Percentiles rank a stretch among this genome's conserved stretches.
Conservation (phyloP, 2,797 vertebrate species). For the Oreochromis grahami region DNA sequence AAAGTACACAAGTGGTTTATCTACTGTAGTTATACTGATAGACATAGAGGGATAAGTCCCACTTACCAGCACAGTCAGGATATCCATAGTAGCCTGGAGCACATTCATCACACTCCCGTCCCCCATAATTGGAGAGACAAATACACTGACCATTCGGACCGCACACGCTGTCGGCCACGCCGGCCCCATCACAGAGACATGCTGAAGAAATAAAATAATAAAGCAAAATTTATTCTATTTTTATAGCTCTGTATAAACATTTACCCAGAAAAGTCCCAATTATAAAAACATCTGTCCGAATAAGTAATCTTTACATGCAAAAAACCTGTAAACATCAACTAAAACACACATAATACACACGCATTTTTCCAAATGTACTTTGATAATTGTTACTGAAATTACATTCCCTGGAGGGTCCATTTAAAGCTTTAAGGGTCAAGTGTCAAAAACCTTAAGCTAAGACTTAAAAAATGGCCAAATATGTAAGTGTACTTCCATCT, state of each 20-base stretch:
- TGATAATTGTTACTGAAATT: neutral
- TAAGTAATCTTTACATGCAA: neutral
- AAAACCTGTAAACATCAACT: neutral
- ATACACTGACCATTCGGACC: constrained; percentile 64
- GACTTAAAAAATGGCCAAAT: neutral
- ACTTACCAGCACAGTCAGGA: constrained; percentile 74
- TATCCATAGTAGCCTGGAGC: constrained; percentile 75
- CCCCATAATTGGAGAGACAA: constrained; percentile 66
- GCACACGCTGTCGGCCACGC: constrained; percentile 62
- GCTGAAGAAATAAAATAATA: constrained; percentile 35
- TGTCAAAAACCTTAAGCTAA: neutral
- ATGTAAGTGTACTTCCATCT: neutral
- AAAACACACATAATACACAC: neutral
- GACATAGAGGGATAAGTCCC: neutral
- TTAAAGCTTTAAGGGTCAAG: neutral
- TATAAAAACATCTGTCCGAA: neutral
- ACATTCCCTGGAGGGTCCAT: neutral
- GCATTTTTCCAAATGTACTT: neutral
- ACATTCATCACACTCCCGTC: constrained; percentile 71
- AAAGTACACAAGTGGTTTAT: neutral
- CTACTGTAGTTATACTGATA: neutral
- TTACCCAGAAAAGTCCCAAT: neutral
- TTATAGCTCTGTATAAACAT: neutral
- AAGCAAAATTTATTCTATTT: neutral
- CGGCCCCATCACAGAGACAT: constrained; percentile 70